These are phyloP conservation scores for Archaeoteleia sp. DNA, from an alignment of 2,888 invertebrate species.

Conservation along the genomic window DNA sequence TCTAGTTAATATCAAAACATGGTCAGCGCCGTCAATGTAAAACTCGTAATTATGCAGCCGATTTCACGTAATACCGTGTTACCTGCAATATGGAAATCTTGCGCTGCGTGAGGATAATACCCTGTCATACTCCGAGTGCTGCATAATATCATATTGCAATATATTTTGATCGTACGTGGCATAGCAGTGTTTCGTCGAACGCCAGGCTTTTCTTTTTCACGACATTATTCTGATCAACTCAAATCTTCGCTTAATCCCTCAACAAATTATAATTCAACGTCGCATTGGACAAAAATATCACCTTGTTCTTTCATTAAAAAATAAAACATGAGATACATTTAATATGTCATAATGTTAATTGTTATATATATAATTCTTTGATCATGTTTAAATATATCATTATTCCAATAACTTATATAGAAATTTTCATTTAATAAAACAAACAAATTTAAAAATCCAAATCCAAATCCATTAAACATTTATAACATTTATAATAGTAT, in stretches of 20 bases:
- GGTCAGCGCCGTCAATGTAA: conserved; percentile 59
- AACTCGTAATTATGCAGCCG: conserved; percentile 69
- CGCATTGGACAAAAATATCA: too few relatives aligned
- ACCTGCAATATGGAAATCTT: conserved; percentile 72
- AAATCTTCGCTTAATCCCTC: conserved; percentile 30
- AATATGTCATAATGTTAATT: too few relatives aligned
- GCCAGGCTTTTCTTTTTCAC: conserved; percentile 39
- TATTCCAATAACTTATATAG: too few relatives aligned
- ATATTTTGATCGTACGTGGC: conserved; percentile 65
- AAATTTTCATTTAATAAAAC: too few relatives aligned
- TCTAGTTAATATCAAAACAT: conserved; percentile 49
- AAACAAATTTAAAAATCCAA: too few relatives aligned
- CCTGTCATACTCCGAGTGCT: conserved; percentile 71
- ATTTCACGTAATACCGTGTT: conserved; percentile 72
- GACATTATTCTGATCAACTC: conserved; percentile 37
- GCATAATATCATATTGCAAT: conserved; percentile 74
- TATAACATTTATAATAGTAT: too few relatives aligned
- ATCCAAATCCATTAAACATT: too few relatives aligned
- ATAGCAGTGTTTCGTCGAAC: conserved; percentile 49
- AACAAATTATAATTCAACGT: conserved; percentile 25
- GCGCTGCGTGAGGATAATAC: conserved; percentile 74
- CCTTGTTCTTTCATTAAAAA: too few relatives aligned
- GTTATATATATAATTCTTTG: too few relatives aligned
- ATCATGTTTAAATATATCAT: too few relatives aligned
- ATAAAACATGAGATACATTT: too few relatives aligned